A percentile compares a stretch with the other conserved stretches of the same genome.
These are phyloP conservation scores for Gavialis gangeticus DNA, from an alignment of 2,113 vertebrate species.

Conservation along the genomic window DNA sequence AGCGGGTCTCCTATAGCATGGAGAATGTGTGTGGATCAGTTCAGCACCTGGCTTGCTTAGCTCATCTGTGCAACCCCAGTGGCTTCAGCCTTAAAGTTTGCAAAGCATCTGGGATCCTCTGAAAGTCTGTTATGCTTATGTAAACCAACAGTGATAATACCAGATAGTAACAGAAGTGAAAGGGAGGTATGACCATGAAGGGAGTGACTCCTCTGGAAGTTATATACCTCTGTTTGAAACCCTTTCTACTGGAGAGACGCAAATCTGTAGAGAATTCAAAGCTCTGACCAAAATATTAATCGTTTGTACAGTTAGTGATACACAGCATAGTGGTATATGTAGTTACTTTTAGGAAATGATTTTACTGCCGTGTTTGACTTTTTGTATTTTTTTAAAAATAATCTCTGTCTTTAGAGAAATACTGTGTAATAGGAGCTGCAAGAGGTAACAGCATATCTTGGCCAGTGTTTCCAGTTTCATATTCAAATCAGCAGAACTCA, in stretches of 20 bases:
- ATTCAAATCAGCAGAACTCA: not conserved
- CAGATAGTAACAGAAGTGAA: slow-evolving; percentile 1
- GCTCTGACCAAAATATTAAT: not conserved
- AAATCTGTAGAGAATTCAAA: not conserved
- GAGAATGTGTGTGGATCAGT: not conserved
- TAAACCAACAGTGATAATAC: not conserved
- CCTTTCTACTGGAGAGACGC: not conserved
- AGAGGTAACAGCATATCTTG: not conserved
- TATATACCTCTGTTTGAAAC: not conserved
- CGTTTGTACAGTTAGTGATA: too few relatives aligned
- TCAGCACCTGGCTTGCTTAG: not conserved
- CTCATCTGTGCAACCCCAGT: not conserved
- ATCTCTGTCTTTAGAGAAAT: not conserved
- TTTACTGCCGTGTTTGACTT: not conserved
- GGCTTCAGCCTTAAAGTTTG: not conserved
- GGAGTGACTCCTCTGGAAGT: not conserved
- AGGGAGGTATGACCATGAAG: not conserved
- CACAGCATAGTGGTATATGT: too few relatives aligned
- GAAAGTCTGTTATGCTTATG: not conserved
- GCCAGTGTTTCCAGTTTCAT: not conserved
- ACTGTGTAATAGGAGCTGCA: not conserved
- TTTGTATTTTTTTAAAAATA: not conserved
- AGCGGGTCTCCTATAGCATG: not conserved
- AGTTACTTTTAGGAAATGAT: not conserved
- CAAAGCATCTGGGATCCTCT: not conserved